phyloP scores from a whole-genome alignment of 2,888 invertebrate species.

The Piscicola geometra region DNA sequence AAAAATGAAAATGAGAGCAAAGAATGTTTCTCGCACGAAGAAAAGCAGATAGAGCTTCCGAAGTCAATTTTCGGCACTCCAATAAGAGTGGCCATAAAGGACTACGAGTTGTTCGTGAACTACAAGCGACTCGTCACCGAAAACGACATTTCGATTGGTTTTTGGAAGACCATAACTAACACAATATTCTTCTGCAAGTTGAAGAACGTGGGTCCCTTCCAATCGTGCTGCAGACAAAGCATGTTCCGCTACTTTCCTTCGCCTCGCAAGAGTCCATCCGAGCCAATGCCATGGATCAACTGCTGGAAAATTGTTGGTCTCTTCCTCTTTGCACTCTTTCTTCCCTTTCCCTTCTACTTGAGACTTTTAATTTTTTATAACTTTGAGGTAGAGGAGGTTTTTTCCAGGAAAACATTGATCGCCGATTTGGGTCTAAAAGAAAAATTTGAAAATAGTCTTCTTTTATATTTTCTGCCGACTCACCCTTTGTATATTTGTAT shows the following conservation, averaged over 20 bases:
- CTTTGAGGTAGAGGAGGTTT: slow-evolving; percentile 50
- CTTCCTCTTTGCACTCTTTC: slow-evolving; percentile 46
- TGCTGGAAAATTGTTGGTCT: slow-evolving; percentile 46
- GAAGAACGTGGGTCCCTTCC: slow-evolving; percentile 49
- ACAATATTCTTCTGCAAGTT: slow-evolving; percentile 49
- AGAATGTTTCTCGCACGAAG: not conserved
- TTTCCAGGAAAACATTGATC: slow-evolving; percentile 43
- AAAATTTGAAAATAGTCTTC: slow-evolving; percentile 47
- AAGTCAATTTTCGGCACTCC: slow-evolving; percentile 34
- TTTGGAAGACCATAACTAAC: slow-evolving; percentile 36
- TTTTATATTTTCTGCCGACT: slow-evolving; percentile 50
- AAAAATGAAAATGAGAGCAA: not conserved
- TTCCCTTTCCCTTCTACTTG: slow-evolving; percentile 51
- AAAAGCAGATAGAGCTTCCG: not conserved
- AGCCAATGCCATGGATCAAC: slow-evolving; percentile 40
- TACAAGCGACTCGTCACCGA: slow-evolving; percentile 43
- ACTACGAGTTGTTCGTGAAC: slow-evolving; percentile 43
- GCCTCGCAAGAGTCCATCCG: not conserved
- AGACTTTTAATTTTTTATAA: slow-evolving; percentile 50
- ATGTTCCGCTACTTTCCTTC: slow-evolving; percentile 29
- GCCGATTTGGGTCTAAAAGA: slow-evolving; percentile 42
- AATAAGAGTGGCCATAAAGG: slow-evolving; percentile 34
- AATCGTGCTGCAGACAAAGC: slow-evolving; percentile 47
- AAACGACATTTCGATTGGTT: slow-evolving; percentile 43
- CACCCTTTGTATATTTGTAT: slow-evolving; percentile 50